phyloP scores from a whole-genome alignment of 2,113 vertebrate genomes.

The Chinchilla lanigera region DNA sequence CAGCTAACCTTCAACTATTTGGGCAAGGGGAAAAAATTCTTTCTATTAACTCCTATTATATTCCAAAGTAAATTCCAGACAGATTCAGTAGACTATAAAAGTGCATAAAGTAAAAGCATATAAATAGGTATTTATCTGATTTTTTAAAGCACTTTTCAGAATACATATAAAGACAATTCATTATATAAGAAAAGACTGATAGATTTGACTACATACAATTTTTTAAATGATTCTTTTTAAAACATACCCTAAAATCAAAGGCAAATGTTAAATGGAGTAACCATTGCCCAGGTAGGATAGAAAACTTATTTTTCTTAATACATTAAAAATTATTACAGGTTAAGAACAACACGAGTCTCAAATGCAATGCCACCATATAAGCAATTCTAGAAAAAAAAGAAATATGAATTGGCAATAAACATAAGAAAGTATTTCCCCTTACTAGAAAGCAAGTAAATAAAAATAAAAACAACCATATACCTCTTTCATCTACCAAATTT shows the following conservation, averaged over 20 bases:
- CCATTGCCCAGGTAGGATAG: background rate
- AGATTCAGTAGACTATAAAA: background rate
- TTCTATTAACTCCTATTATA: background rate
- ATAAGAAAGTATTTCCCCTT: background rate
- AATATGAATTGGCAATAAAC: background rate
- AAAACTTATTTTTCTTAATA: slow-evolving; percentile 30
- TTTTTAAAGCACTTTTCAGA: background rate
- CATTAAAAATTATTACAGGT: background rate
- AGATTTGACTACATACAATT: background rate
- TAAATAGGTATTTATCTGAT: background rate
- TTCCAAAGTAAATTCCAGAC: background rate
- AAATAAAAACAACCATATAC: background rate
- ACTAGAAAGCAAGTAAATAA: background rate
- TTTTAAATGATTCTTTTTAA: background rate
- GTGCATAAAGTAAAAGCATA: background rate
- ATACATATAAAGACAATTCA: background rate
- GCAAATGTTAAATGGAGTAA: slow-evolving; percentile 15
- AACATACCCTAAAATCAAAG: background rate
- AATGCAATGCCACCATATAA: background rate
- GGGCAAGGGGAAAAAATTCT: background rate
- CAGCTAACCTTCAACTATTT: background rate
- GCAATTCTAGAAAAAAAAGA: background rate
- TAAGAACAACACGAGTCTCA: background rate
- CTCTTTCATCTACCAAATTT: background rate
- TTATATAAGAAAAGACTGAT: background rate